phyloP scores from a whole-genome alignment of 2,888 invertebrate species.

The Drosophila dives region DNA sequence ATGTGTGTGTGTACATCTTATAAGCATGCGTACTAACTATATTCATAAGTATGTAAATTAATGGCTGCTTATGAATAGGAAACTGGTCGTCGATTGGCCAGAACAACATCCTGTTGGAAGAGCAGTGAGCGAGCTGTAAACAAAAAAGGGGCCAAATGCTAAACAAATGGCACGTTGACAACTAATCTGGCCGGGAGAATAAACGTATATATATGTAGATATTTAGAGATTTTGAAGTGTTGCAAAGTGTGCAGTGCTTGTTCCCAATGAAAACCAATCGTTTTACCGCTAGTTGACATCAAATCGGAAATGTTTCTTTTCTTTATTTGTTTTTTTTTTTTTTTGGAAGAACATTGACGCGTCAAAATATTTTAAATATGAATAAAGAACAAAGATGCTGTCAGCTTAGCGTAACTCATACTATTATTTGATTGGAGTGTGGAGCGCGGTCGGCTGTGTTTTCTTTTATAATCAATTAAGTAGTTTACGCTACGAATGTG shows the following conservation, averaged over 20 bases:
- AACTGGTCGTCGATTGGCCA: constrained; percentile 24
- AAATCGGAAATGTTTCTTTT: constrained; percentile 65
- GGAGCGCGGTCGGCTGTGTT: constrained; percentile 18
- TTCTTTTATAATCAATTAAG: constrained; percentile 75
- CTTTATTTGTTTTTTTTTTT: constrained; percentile 29
- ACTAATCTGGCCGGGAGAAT: constrained; percentile 21
- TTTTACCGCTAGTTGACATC: constrained; percentile 81
- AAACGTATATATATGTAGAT: neutral
- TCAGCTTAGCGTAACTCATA: neutral
- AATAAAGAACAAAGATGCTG: constrained; percentile 39
- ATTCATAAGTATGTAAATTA: constrained; percentile 9
- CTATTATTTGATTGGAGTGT: constrained; percentile 2
- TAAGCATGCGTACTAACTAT: constrained; percentile 2
- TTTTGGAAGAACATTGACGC: constrained; percentile 65
- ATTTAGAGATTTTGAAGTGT: neutral
- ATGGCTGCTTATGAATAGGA: constrained; percentile 34
- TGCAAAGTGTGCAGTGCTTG: constrained; percentile 13
- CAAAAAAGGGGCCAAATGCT: constrained; percentile 17
- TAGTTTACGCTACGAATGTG: constrained; percentile 61
- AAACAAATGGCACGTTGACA: constrained; percentile 36
- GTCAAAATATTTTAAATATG: constrained; percentile 64
- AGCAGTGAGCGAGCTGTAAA: constrained; percentile 8
- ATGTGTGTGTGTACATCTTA: neutral
- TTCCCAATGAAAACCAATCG: constrained; percentile 66
- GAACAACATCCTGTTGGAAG: constrained; percentile 59